Evolutionary conservation across 2,113 vertebrate species (phyloP).

Genomic region (Ptychochromis oligacanthus): DNA sequence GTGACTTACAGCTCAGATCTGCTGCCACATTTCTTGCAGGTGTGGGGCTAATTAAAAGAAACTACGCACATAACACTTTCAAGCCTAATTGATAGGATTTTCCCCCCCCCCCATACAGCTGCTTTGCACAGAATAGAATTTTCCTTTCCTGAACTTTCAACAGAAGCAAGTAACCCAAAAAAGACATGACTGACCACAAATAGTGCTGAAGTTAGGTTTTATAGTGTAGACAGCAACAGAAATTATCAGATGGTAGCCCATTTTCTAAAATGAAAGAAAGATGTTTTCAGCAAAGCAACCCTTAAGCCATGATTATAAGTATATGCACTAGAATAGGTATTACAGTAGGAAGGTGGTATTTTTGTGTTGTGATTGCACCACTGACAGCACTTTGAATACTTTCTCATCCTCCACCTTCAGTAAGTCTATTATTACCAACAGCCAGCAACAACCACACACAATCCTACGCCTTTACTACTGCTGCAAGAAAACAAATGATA

Average conservation of each 20-base stretch:
- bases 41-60: slow-evolving; percentile 26
- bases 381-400: slow-evolving; percentile 4
- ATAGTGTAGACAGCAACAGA: not conserved
- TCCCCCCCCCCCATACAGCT: no score
- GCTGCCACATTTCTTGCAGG: slow-evolving; percentile 26
- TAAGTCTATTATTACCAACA: slow-evolving; percentile 47
- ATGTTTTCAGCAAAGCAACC: slow-evolving; percentile 9
- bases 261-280: not conserved
- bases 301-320: not conserved
- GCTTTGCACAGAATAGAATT: not conserved
- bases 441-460: slow-evolving; percentile 15
- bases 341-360: slow-evolving; percentile 15
- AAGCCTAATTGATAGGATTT: not conserved
- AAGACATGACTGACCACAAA: not conserved
- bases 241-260: not conserved
- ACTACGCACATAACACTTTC: not conserved
- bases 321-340: not conserved
- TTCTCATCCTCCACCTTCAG: slow-evolving; percentile 28
- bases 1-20: slow-evolving; percentile 1
- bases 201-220: not conserved
- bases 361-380: slow-evolving; percentile 11
- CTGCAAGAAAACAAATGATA: slow-evolving; percentile 31
- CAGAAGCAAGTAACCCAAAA: not conserved
- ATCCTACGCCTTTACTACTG: slow-evolving; percentile 13
- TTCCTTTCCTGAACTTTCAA: not conserved